Percentiles rank a stretch among this genome's conserved stretches.
Evolutionary conservation across 2,113 vertebrate genomes (phyloP).

Genomic region (Pristiophorus japonicus): DNA sequence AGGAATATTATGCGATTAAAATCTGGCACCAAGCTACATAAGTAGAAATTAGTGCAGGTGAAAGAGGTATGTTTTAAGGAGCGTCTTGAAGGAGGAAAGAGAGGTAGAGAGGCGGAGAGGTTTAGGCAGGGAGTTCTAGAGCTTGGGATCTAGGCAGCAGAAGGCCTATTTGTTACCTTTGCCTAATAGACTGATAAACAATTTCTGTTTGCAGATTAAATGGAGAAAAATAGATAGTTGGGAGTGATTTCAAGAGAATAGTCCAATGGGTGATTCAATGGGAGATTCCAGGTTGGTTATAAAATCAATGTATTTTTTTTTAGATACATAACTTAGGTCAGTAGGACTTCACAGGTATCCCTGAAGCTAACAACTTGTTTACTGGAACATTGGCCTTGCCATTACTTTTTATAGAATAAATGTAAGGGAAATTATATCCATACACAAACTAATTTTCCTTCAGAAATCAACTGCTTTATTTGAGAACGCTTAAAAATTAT

Average conservation of each 20-base stretch:
- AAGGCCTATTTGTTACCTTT: too few relatives aligned
- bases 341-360: neutral
- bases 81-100: too few relatives aligned
- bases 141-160: too few relatives aligned
- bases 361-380: neutral
- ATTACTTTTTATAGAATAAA: neutral
- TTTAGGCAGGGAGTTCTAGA: too few relatives aligned
- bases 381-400: neutral
- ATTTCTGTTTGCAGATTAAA: too few relatives aligned
- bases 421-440: neutral
- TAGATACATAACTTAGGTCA: neutral
- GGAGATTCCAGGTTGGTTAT: neutral
- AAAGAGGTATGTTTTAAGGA: too few relatives aligned
- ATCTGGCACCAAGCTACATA: too few relatives aligned
- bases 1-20: too few relatives aligned
- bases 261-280: neutral
- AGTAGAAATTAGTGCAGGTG: too few relatives aligned
- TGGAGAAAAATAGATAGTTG: neutral
- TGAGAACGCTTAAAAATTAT: neutral
- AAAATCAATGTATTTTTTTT: neutral
- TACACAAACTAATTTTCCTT: neutral
- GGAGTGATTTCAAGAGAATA: neutral
- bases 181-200: too few relatives aligned
- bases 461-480: neutral
- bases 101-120: too few relatives aligned